phyloP scores from a whole-genome alignment of 2,888 invertebrate species.

The Altica lythri region DNA sequence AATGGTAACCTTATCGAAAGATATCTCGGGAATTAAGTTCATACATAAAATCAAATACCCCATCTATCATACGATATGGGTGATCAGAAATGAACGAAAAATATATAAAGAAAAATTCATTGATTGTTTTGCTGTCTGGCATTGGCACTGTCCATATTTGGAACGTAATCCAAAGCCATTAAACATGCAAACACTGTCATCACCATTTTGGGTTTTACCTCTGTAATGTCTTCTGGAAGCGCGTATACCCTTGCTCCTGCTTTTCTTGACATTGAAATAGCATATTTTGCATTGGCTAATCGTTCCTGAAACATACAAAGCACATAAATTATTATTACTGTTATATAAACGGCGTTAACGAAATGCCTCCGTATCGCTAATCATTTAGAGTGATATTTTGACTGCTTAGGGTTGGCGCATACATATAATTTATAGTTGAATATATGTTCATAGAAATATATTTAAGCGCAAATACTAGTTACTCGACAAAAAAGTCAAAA shows the following conservation, averaged over 20 bases:
- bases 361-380: too few relatives aligned
- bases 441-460: too few relatives aligned
- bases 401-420: too few relatives aligned
- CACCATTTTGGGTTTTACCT: slow-evolving; percentile 98
- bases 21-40: slow-evolving; percentile 1
- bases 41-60: too few relatives aligned
- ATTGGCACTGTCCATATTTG: slow-evolving; percentile 71
- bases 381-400: too few relatives aligned
- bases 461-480: too few relatives aligned
- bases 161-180: slow-evolving; percentile 96
- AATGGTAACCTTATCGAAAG: background rate
- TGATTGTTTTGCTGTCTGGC: slow-evolving; percentile 8
- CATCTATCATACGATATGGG: too few relatives aligned
- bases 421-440: too few relatives aligned
- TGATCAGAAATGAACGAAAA: background rate
- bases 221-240: slow-evolving; percentile 97
- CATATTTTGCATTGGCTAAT: slow-evolving; percentile 98
- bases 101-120: background rate
- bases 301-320: slow-evolving; percentile 85
- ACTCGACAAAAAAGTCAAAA: too few relatives aligned
- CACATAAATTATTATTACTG: too few relatives aligned
- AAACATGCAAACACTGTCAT: slow-evolving; percentile 99
- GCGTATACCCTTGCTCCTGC: slow-evolving; percentile 98
- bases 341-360: too few relatives aligned
- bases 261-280: slow-evolving; percentile 96